Base-by-base conservation (phyloP, 2,888 invertebrate genomes). In the Hemistola chrysoprasaria region DNA sequence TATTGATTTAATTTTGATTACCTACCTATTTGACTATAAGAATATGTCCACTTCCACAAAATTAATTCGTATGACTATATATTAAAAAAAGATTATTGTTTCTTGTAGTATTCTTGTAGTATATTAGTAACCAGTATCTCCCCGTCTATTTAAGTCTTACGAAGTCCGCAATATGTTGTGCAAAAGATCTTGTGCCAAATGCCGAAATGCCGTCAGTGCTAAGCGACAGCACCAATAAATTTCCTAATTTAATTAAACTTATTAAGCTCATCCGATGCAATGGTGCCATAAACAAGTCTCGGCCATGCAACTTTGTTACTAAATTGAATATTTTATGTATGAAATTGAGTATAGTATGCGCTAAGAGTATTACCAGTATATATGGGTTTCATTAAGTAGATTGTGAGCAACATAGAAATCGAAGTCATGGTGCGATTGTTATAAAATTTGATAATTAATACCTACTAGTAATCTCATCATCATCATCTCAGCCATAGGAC, bases 191-290 rank as follows among this genome's bases (percentile, higher is more conserved):
- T 22, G 29, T 71, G 76, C 69, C 73, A 76, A 79, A 74, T 68
- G 56, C 54, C 53, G 48, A 56, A 70, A 65, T 65, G 55, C 54
- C 50, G 41, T 45, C 53, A 50, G 60, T 57, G 56, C 57, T 62
- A 59, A 67, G 57, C 49, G 47, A 62, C 61, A 59, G 55, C 51
- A 53, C 54, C 68, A 63, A 79, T 80, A 78, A 80, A 78, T 63
- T 72, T 66, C 63, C 69, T 72, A 77, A 82, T 82, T 82, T 78
- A 79, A 81, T 80, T 77, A 76, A 78, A 61, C 57, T 63, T 69
- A 67, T 62, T 62, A 52, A 16, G 24, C 20, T 43, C 62, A 62
- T 50, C 43, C 56, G 50, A 56, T 60, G 59, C 62, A 28, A 46
- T 43, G 44, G 50, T 44, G 49, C 54, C 54, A 68, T 70, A 70